Evolutionary conservation across 1,140 invertebrate genomes (phyloP).

Genomic region (Papilio glaucus): DNA sequence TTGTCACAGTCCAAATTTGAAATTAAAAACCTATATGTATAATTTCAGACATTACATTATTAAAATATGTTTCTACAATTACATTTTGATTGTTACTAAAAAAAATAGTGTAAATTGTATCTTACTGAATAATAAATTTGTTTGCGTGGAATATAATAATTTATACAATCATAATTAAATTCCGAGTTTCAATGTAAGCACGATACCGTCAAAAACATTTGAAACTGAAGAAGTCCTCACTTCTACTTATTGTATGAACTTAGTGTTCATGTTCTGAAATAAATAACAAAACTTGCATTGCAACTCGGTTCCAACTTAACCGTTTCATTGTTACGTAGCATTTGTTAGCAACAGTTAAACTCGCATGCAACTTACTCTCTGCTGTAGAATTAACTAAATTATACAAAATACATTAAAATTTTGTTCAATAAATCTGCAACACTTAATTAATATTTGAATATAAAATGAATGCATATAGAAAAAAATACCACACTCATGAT

Average conservation of each 20-base stretch:
- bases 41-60: no score
- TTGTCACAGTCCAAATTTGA: no score
- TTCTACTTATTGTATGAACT: neutral
- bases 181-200: neutral
- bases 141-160: no score
- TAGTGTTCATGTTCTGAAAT: neutral
- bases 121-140: no score
- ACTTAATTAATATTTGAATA: neutral
- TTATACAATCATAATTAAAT: no score
- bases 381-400: neutral
- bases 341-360: conserved; percentile 5
- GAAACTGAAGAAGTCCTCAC: neutral
- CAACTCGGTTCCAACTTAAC: conserved; percentile 12
- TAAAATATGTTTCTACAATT: no score
- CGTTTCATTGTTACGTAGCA: conserved; percentile 7
- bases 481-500: no score
- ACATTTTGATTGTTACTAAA: no score
- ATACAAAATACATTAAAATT: neutral
- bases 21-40: no score
- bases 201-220: neutral
- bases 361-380: neutral
- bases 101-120: no score
- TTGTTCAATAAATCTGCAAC: neutral
- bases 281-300: conserved; percentile 10
- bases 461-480: neutral